phyloP scores from a whole-genome alignment of 2,888 invertebrate genomes.

The Hydrotaea cyrtoneurina region DNA sequence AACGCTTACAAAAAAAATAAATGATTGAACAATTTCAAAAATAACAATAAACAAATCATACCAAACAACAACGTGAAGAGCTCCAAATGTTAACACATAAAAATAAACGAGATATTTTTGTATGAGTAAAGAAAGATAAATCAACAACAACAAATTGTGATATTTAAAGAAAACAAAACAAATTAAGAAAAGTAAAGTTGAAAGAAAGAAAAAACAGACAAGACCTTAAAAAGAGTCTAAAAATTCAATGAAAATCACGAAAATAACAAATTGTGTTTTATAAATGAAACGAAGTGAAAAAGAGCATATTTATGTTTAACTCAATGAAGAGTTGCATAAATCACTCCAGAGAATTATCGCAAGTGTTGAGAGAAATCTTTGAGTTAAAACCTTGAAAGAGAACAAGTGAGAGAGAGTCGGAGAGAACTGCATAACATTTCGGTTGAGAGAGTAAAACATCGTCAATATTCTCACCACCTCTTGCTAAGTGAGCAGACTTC shows the following conservation, averaged over 20 bases:
- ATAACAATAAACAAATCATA: constrained; percentile 26
- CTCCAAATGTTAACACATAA: constrained; percentile 36
- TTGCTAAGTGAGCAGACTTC: constrained; percentile 27
- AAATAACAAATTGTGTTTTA: constrained; percentile 24
- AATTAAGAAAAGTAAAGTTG: constrained; percentile 9
- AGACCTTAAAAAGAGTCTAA: constrained; percentile 63
- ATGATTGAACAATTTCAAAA: constrained; percentile 25
- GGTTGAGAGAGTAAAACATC: not conserved
- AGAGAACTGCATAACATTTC: not conserved
- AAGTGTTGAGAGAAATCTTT: not conserved
- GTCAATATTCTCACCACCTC: not conserved
- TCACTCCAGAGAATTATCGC: constrained; percentile 14
- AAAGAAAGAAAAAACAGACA: constrained; percentile 40
- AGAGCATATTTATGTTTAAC: not conserved
- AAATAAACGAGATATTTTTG: constrained; percentile 36
- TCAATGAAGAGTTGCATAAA: constrained; percentile 10
- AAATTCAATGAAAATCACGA: constrained; percentile 17
- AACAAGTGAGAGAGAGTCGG: not conserved
- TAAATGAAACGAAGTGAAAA: constrained; percentile 15
- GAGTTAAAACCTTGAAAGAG: not conserved
- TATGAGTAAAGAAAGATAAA: constrained; percentile 32
- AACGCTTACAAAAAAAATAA: constrained; percentile 49
- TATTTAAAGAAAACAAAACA: constrained; percentile 57
- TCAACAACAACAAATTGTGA: constrained; percentile 51
- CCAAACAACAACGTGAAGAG: constrained; percentile 48